phyloP scores from a whole-genome alignment of 2,113 vertebrate species.

The Elephas maximus region DNA sequence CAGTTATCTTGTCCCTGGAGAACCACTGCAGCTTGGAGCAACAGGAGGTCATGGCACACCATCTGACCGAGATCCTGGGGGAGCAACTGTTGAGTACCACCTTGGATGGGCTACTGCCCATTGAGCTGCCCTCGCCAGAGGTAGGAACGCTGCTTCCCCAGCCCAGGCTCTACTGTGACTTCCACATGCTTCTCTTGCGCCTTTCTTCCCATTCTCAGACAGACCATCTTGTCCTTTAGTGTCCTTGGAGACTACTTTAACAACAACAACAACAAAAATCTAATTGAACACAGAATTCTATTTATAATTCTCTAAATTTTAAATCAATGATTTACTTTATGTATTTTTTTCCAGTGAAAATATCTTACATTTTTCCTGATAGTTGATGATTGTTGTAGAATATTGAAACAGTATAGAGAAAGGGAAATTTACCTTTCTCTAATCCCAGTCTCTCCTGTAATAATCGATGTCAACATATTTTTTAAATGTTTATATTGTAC shows the following conservation, averaged over 20 bases:
- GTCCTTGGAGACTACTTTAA: neutral
- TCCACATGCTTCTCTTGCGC: neutral
- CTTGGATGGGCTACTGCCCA: constrained; percentile 86
- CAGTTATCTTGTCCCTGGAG: constrained; percentile 95
- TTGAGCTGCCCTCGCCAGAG: constrained; percentile 94
- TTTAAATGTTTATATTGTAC: neutral
- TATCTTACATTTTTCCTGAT: constrained; percentile 18
- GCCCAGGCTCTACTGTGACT: neutral
- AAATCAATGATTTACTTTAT: constrained; percentile 23
- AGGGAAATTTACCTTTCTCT: neutral
- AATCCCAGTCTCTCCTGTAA: neutral
- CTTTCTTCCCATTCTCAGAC: neutral
- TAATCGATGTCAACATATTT: neutral
- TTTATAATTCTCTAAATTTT: constrained; percentile 46
- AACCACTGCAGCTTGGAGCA: constrained; percentile 96
- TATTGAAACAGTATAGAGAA: neutral
- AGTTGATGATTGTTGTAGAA: constrained; percentile 2
- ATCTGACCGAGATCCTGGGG: constrained; percentile 92
- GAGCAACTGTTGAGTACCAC: constrained; percentile 90
- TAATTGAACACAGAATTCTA: neutral
- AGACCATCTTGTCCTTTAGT: neutral
- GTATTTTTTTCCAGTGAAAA: constrained; percentile 36
- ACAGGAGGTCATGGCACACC: constrained; percentile 91
- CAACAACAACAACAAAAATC: neutral
- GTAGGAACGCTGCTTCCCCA: constrained; percentile 81